A percentile compares a stretch with the other conserved stretches of the same genome.
Evolutionary conservation across 2,888 invertebrate species (phyloP).

Genomic region (Alloplasta piceator): DNA sequence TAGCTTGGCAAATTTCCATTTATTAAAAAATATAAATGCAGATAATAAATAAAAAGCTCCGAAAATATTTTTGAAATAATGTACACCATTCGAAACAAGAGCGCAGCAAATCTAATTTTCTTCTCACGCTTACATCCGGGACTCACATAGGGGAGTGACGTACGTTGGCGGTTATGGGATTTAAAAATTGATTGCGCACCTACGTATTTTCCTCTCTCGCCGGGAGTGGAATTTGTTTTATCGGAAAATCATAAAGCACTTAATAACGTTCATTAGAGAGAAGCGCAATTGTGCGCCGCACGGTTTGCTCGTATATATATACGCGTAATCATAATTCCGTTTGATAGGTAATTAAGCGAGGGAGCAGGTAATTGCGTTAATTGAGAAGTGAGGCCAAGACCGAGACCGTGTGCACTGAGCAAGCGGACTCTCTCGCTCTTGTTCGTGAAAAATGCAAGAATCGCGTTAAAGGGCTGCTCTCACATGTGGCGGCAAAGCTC

Average conservation of each 20-base stretch:
- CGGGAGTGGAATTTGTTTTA: slow-evolving; percentile 76
- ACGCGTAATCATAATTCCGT: slow-evolving; percentile 78
- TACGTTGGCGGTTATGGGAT: slow-evolving; percentile 75
- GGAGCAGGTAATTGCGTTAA: slow-evolving; percentile 80
- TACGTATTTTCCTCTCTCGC: slow-evolving; percentile 16
- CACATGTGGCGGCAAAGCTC: slow-evolving; percentile 67
- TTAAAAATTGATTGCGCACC: slow-evolving; percentile 77
- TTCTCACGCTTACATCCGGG: no score
- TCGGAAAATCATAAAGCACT: slow-evolving; percentile 83
- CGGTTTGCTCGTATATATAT: slow-evolving; percentile 47
- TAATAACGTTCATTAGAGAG: slow-evolving; percentile 82
- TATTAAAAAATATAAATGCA: no score
- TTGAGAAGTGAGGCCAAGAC: slow-evolving; percentile 75
- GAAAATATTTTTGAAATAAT: no score
- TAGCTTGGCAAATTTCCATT: no score
- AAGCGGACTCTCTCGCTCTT: background rate
- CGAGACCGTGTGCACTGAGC: slow-evolving; percentile 48
- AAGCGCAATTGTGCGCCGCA: slow-evolving; percentile 19
- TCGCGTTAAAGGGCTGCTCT: slow-evolving; percentile 65
- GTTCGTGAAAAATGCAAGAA: slow-evolving; percentile 5
- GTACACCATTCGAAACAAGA: no score
- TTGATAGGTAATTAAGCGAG: slow-evolving; percentile 81
- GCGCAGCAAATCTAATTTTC: no score
- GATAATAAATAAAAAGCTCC: no score
- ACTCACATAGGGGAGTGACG: slow-evolving; percentile 43